These are phyloP conservation scores for Ptychadena robeensis DNA, from an alignment of 2,797 vertebrate species.

Conservation along the genomic window DNA sequence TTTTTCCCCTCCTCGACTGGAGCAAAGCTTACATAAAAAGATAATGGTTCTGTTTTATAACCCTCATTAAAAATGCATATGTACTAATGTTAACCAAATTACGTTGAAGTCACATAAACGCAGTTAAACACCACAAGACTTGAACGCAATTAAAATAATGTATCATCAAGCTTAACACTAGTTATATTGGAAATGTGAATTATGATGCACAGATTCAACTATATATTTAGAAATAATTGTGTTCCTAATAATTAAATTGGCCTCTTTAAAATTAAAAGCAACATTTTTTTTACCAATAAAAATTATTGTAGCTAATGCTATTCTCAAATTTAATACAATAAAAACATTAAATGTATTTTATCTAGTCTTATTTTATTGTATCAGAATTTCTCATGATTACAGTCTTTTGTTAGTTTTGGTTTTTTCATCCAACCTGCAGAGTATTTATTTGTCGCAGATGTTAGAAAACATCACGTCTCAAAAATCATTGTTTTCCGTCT, in stretches of 20 bases:
- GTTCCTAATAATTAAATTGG: not conserved
- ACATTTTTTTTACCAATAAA: not conserved
- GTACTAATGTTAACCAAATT: conserved; percentile 43
- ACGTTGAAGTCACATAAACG: conserved; percentile 4
- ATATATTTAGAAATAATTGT: not conserved
- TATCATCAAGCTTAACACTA: conserved; percentile 44
- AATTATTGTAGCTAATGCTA: conserved; percentile 3
- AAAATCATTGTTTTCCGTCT: too few species aligned
- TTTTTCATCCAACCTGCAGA: not conserved
- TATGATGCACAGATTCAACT: not conserved
- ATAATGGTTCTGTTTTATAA: conserved; percentile 46
- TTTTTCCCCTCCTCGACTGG: not conserved
- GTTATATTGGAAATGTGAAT: not conserved
- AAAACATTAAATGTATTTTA: not conserved
- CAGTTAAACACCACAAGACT: conserved; percentile 29
- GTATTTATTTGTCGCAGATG: too few species aligned
- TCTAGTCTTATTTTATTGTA: not conserved
- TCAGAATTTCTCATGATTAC: not conserved
- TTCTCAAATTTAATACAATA: not conserved
- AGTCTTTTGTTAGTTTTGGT: not conserved
- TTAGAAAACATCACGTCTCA: too few species aligned
- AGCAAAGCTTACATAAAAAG: conserved; percentile 41
- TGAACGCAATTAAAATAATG: conserved; percentile 53
- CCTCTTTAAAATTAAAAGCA: not conserved
- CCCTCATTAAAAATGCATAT: conserved; percentile 53